These are phyloP conservation scores for Temnothorax nylanderi DNA, from an alignment of 1,140 invertebrate genomes.

Conservation along the genomic window DNA sequence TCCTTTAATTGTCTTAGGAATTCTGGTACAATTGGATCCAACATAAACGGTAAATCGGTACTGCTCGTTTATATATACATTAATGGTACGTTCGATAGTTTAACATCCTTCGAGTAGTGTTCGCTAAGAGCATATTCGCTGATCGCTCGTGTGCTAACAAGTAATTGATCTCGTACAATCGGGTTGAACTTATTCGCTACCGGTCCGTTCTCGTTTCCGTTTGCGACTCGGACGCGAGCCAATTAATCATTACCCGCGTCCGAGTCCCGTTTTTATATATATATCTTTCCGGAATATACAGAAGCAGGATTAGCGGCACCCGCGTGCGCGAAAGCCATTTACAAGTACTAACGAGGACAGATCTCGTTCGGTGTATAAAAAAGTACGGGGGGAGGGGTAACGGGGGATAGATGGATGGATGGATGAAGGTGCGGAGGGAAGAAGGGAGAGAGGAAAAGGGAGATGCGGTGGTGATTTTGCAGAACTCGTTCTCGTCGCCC, in stretches of 20 bases:
- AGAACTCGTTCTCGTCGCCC: conserved; percentile 3
- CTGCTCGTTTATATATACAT: conserved; percentile 74
- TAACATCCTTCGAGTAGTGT: conserved; percentile 74
- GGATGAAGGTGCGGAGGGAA: not conserved
- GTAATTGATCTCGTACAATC: conserved; percentile 73
- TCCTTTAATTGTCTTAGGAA: conserved; percentile 75
- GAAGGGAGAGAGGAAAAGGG: not conserved
- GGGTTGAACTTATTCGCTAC: conserved; percentile 69
- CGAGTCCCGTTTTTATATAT: conserved; percentile 15
- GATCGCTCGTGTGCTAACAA: conserved; percentile 69
- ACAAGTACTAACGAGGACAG: conserved; percentile 61
- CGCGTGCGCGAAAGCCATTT: conserved; percentile 56
- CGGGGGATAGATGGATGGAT: too few relatives aligned
- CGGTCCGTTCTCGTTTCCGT: conserved; percentile 66
- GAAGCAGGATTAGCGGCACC: conserved; percentile 48
- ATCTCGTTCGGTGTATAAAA: conserved; percentile 60
- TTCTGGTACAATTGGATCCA: conserved; percentile 77
- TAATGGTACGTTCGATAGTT: conserved; percentile 70
- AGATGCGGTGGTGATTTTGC: conserved; percentile 14
- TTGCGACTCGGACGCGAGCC: conserved; percentile 11
- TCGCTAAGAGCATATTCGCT: conserved; percentile 62
- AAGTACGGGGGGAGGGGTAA: not conserved
- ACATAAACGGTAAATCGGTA: conserved; percentile 73
- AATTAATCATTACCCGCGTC: conserved; percentile 21
- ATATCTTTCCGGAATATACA: conserved; percentile 56